Percentiles rank a stretch among this genome's conserved stretches.
Evolutionary conservation across 2,888 invertebrate genomes (phyloP).

Genomic region (Mellilla xanthometata): DNA sequence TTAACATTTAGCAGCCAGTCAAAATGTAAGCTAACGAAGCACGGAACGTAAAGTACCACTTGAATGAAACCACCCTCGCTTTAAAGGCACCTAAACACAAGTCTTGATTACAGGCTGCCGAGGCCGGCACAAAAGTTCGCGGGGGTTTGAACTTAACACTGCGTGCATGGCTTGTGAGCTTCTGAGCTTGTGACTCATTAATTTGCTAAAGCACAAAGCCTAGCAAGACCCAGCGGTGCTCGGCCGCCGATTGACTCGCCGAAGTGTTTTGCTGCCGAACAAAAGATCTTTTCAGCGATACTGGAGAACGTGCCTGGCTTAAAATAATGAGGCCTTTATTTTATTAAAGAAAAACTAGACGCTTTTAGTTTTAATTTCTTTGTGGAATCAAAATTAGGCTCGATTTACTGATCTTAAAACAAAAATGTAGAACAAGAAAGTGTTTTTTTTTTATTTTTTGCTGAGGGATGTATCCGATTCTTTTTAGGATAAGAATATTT

Average conservation of each 20-base stretch:
- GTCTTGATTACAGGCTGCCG: conserved; percentile 12
- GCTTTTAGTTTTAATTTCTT: too few relatives aligned
- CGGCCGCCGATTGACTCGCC: conserved; percentile 68
- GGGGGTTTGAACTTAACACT: conserved; percentile 50
- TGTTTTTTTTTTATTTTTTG: too few relatives aligned
- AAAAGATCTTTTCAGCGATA: conserved; percentile 72
- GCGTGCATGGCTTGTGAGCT: conserved; percentile 40
- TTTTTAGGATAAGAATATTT: too few relatives aligned
- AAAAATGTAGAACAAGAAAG: too few relatives aligned
- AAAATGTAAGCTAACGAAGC: background rate
- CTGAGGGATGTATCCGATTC: too few relatives aligned
- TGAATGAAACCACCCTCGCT: conserved; percentile 4
- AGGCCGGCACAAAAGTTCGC: conserved; percentile 21
- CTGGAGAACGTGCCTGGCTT: conserved; percentile 62
- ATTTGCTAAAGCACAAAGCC: conserved; percentile 72
- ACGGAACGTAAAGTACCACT: background rate
- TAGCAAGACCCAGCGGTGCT: conserved; percentile 39
- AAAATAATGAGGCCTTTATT: conserved; percentile 74
- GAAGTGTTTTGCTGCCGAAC: conserved; percentile 71
- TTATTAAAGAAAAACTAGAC: conserved; percentile 56
- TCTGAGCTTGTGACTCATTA: conserved; percentile 60
- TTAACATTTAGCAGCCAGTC: background rate
- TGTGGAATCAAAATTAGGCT: too few relatives aligned
- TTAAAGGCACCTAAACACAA: conserved; percentile 7
- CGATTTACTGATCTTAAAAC: too few relatives aligned